These are phyloP conservation scores for Balearica regulorum DNA, from an alignment of 2,797 vertebrate species.

Conservation along the genomic window DNA sequence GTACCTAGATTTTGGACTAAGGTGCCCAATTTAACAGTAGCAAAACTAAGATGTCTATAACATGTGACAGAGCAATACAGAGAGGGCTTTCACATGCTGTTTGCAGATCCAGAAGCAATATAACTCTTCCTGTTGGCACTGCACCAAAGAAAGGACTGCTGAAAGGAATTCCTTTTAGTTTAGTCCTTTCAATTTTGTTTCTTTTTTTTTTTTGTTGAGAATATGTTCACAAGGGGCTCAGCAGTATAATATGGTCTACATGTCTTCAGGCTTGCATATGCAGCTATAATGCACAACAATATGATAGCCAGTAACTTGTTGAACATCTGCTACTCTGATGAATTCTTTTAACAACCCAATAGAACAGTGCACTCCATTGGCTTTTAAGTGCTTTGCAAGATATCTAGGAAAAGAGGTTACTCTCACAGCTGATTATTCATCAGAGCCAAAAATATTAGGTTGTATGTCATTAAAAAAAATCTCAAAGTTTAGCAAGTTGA, in stretches of 20 bases:
- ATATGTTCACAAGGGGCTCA: not conserved
- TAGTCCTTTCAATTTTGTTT: not conserved
- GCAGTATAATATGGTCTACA: not conserved
- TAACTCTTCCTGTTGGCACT: not conserved
- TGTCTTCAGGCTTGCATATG: not conserved
- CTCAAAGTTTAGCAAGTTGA: conserved; percentile 6
- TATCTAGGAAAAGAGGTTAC: not conserved
- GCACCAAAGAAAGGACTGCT: not conserved
- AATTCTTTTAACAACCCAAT: not conserved
- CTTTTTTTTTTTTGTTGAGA: not conserved
- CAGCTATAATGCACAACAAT: not conserved
- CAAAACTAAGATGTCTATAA: not conserved
- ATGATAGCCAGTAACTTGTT: not conserved
- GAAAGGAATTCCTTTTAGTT: not conserved
- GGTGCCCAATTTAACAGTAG: not conserved
- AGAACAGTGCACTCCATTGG: not conserved
- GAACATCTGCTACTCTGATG: not conserved
- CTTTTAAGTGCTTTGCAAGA: not conserved
- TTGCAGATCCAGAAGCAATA: not conserved
- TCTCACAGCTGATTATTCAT: not conserved
- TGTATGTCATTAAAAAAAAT: not conserved
- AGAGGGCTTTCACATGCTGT: not conserved
- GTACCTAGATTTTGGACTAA: not conserved
- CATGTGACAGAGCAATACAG: not conserved
- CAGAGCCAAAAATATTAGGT: not conserved